Conservation (phyloP, 1,140 invertebrate species). For the Zaprionus tsacasi region DNA sequence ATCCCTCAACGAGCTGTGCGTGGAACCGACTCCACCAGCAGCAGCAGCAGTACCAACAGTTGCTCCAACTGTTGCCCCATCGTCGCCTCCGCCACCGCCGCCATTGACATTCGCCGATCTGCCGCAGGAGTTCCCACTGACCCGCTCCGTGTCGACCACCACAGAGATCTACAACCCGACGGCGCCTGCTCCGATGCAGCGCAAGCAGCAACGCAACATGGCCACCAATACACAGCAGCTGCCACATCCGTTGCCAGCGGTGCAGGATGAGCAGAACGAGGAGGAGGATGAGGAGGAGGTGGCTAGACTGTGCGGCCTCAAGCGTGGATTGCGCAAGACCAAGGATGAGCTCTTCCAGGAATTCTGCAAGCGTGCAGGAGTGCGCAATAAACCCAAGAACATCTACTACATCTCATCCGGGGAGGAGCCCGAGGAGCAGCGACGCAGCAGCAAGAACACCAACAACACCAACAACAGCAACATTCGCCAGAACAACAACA, state of each 20-base stretch:
- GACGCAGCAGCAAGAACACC: slow-evolving; percentile 3
- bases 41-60: slow-evolving; percentile 4
- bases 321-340: slow-evolving; percentile 74
- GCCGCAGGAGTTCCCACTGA: slow-evolving; percentile 78
- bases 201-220: slow-evolving; percentile 54
- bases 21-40: slow-evolving; percentile 43
- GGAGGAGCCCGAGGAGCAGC: slow-evolving; percentile 39
- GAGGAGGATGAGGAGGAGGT: slow-evolving; percentile 7
- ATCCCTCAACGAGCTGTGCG: slow-evolving; percentile 79
- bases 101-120: slow-evolving; percentile 63
- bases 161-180: slow-evolving; percentile 69
- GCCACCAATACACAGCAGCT: slow-evolving; percentile 59
- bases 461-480: not conserved
- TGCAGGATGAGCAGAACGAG: slow-evolving; percentile 7
- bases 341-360: slow-evolving; percentile 83
- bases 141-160: slow-evolving; percentile 80
- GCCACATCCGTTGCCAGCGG: slow-evolving; percentile 10
- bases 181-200: slow-evolving; percentile 15
- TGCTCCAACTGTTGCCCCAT: slow-evolving; percentile 5
- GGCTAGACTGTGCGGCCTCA: slow-evolving; percentile 69
- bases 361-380: slow-evolving; percentile 73
- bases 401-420: slow-evolving; percentile 74
- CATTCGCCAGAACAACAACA: not conserved
- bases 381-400: slow-evolving; percentile 77
- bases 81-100: slow-evolving; percentile 3